Percentiles rank a stretch among this genome's conserved stretches.
phyloP scores from a whole-genome alignment of 2,113 vertebrate species.

The Corythornis cristatus region DNA sequence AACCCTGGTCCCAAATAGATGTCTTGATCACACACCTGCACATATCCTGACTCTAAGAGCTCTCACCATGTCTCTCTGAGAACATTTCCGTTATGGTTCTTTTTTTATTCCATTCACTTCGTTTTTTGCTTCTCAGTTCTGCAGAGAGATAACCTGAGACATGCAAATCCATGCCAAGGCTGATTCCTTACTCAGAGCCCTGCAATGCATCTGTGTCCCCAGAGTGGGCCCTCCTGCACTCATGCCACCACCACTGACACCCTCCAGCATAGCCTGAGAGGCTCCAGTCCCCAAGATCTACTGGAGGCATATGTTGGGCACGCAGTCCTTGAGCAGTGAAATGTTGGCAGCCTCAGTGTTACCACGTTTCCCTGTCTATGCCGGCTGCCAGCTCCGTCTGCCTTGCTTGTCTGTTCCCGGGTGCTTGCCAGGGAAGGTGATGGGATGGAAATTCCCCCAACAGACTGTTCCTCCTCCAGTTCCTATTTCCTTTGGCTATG shows the following conservation, averaged over 20 bases:
- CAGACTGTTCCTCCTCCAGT: background rate
- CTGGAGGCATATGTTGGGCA: background rate
- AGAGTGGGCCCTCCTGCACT: background rate
- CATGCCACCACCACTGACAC: background rate
- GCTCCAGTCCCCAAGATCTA: background rate
- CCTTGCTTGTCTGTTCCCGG: background rate
- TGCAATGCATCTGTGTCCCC: background rate
- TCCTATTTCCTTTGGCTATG: background rate
- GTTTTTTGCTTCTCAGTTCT: background rate
- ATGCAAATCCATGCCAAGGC: background rate
- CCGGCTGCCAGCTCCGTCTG: slow-evolving; percentile 10
- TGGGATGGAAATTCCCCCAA: slow-evolving; percentile 7
- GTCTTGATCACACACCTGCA: background rate
- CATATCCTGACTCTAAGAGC: background rate
- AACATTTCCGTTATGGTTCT: background rate
- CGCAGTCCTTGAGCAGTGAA: background rate
- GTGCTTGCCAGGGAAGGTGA: slow-evolving; percentile 22
- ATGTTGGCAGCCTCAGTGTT: background rate
- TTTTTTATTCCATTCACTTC: background rate
- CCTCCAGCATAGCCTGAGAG: background rate
- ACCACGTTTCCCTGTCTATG: background rate
- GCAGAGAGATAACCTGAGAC: background rate
- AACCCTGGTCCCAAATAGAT: background rate
- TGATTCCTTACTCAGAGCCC: background rate
- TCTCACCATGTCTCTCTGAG: background rate